These are phyloP conservation scores for Lepus europaeus DNA, from an alignment of 2,113 vertebrate genomes.

Conservation along the genomic window DNA sequence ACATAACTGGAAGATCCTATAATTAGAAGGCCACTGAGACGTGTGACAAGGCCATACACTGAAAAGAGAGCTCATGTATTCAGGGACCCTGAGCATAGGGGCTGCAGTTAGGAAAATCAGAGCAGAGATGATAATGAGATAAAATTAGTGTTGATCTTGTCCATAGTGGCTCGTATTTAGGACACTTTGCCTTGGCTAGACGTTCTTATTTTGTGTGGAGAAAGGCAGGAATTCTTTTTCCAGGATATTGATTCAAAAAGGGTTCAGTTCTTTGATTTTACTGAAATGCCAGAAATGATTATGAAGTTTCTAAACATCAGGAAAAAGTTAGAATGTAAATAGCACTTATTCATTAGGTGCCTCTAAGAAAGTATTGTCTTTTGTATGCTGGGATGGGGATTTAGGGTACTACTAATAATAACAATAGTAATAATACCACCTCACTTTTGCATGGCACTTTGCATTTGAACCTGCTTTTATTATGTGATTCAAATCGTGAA, in stretches of 20 bases:
- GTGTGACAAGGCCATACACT: neutral
- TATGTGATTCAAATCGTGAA: slow-evolving; percentile 22
- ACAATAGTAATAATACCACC: neutral
- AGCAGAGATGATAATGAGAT: neutral
- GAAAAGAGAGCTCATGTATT: neutral
- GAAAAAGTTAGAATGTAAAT: slow-evolving; percentile 45
- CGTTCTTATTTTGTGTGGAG: slow-evolving; percentile 44
- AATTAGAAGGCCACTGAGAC: neutral
- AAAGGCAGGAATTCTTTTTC: slow-evolving; percentile 45
- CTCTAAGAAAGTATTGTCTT: slow-evolving; percentile 56
- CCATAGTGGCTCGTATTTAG: neutral
- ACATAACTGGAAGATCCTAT: neutral
- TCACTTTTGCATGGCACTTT: neutral
- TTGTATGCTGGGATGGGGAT: neutral
- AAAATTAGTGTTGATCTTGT: neutral
- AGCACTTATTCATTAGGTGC: slow-evolving; percentile 66
- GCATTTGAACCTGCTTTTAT: neutral
- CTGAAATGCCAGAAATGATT: slow-evolving; percentile 74
- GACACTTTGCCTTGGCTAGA: neutral
- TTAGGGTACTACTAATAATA: neutral
- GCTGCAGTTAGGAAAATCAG: neutral
- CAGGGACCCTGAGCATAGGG: neutral
- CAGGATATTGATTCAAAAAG: slow-evolving; percentile 66
- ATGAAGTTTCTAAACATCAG: slow-evolving; percentile 65
- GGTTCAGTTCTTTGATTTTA: slow-evolving; percentile 49